Base-by-base conservation (phyloP, 2,113 vertebrate genomes). In the Anarhynchus alexandrinus region DNA sequence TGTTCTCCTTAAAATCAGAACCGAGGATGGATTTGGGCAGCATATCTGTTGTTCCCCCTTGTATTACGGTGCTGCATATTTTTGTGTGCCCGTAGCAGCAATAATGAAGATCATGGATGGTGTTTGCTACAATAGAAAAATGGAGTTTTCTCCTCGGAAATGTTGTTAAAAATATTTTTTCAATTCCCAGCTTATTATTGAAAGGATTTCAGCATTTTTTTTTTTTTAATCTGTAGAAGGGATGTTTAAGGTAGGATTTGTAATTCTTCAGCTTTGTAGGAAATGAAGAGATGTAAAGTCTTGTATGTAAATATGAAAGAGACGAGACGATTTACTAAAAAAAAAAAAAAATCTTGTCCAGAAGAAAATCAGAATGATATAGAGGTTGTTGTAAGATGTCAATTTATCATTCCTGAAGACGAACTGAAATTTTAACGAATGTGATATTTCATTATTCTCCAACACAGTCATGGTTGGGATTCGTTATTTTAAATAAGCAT, bases 41-140 rank as follows among this genome's bases (percentile, higher is more conserved):
- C 64, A 19, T 80, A 66, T 93, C 88, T 76, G 57, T 93, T 86
- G 71, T 80, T 89, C 87, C 79, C 91, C 69, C 43, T 15, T 84
- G 85, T 86, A 72, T 86, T 86, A 87, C 62, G 93, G 88, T 92
- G 93, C 94, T 97, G 95, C 96, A 93, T 96, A 91, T 97, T 95
- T 95, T 26, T 91, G 77, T 96, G 83, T 89, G 93, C 71, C 77
- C 22, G 65, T 94, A 73, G 89, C 90, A 88, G 95, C 80, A 51
- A 7, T 88, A 71, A 73, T 5, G 84, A 93, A 86, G 78, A 95
- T 97, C 94, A 93, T 95, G 92, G 94, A 95, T 88, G 94, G 88
- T 86, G 82, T 88, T 94, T 88, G 94, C 66, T 87, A 79, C 92
- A 45, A 76, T 65, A 73, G 69, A 30, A 94, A 95, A 71, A 95